Percentiles rank a stretch among this genome's conserved stretches.
Conservation (phyloP, 1,140 invertebrate genomes). For the Trachymyrmex cornetzi region DNA sequence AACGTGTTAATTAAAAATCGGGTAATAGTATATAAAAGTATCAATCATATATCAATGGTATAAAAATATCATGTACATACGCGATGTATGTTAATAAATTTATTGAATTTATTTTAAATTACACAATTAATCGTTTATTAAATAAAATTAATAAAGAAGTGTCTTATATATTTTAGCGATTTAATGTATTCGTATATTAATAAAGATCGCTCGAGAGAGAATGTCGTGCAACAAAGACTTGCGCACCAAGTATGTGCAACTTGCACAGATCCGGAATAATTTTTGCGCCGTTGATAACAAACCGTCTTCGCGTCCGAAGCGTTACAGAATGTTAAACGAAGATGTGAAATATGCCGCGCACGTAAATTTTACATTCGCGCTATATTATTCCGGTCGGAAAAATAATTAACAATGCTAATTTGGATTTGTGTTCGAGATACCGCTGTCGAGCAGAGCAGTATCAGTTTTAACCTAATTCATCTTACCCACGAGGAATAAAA, state of each 20-base stretch:
- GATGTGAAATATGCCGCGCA: constrained; percentile 27
- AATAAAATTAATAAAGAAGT: too few species aligned
- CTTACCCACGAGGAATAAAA: constrained; percentile 55
- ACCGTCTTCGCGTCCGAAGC: constrained; percentile 23
- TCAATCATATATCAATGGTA: too few species aligned
- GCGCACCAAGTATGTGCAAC: background rate
- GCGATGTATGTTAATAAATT: background rate
- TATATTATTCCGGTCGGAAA: constrained; percentile 59
- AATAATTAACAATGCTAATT: constrained; percentile 65
- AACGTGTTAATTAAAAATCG: constrained; percentile 17
- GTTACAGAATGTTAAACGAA: constrained; percentile 44
- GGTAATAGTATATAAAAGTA: too few species aligned
- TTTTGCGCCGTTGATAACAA: constrained; percentile 25
- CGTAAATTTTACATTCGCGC: constrained; percentile 41
- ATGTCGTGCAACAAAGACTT: background rate
- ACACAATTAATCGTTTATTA: background rate
- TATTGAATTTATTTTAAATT: background rate
- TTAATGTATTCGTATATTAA: background rate
- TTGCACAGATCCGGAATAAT: background rate
- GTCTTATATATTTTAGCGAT: background rate
- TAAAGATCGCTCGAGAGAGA: too few species aligned
- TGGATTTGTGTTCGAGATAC: constrained; percentile 55
- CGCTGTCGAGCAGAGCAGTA: constrained; percentile 39
- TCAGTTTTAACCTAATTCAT: constrained; percentile 61
- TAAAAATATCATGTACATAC: too few species aligned